phyloP scores from a whole-genome alignment of 2,888 invertebrate genomes.

The Aplocera efformata region DNA sequence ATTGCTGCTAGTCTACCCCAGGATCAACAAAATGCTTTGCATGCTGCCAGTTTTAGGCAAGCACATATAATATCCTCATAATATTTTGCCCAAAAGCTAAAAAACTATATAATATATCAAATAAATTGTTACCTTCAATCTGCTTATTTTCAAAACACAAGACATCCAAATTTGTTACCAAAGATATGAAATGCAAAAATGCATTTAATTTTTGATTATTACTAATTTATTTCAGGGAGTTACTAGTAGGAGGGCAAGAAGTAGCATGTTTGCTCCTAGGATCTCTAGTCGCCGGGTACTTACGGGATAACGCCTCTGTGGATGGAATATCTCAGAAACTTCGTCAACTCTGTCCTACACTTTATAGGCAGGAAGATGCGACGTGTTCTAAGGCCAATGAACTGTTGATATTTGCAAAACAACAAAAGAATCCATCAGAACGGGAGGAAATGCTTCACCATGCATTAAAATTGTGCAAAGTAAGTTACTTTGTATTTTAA shows the following conservation, averaged over 20 bases:
- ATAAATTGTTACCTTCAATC: no score
- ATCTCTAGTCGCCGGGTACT: constrained; percentile 93
- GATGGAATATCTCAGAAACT: constrained; percentile 93
- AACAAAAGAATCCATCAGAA: constrained; percentile 86
- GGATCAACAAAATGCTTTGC: constrained; percentile 82
- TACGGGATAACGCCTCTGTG: constrained; percentile 96
- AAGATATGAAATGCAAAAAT: no score
- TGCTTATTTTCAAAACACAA: no score
- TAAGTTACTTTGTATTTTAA: no score
- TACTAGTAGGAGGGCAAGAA: constrained; percentile 88
- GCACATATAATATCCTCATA: no score
- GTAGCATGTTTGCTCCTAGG: constrained; percentile 85
- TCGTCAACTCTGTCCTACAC: constrained; percentile 93
- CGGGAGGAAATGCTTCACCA: constrained; percentile 88
- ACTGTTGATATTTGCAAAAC: constrained; percentile 90
- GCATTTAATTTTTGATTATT: no score
- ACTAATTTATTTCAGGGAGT: constrained; percentile 80
- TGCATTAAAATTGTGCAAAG: constrained; percentile 92
- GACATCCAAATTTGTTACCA: no score
- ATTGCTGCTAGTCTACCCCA: constrained; percentile 85
- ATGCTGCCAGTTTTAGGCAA: constrained; percentile 82
- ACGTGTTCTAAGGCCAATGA: constrained; percentile 97
- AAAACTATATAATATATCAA: no score
- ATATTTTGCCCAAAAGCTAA: no score
- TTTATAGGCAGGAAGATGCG: constrained; percentile 97